Percentiles rank a stretch among this genome's conserved stretches.
These are phyloP conservation scores for Callipepla squamata DNA, from an alignment of 2,113 vertebrate species.

Conservation along the genomic window DNA sequence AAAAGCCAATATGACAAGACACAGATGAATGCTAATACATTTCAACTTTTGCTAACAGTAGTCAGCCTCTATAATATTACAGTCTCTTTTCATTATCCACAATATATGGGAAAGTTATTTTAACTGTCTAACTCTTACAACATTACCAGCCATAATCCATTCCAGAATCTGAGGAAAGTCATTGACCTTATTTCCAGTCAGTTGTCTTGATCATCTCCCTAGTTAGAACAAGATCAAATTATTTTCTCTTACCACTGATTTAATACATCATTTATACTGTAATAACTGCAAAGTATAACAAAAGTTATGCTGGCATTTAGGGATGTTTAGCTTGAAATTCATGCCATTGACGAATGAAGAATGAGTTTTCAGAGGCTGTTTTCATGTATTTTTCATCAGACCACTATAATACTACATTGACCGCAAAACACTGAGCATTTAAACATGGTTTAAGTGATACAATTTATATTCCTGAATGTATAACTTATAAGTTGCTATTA, in stretches of 20 bases:
- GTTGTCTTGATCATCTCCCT: not conserved
- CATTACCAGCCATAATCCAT: not conserved
- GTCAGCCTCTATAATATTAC: slow-evolving; percentile 40
- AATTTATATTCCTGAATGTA: not conserved
- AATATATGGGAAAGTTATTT: slow-evolving; percentile 53
- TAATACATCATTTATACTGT: not conserved
- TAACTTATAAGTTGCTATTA: not conserved
- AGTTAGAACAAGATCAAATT: not conserved
- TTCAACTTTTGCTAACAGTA: slow-evolving; percentile 20
- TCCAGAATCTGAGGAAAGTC: not conserved
- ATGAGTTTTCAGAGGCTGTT: not conserved
- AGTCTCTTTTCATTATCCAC: not conserved
- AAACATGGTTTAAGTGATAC: not conserved
- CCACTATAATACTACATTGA: not conserved
- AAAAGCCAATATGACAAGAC: slow-evolving; percentile 39
- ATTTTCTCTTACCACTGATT: not conserved
- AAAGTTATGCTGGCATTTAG: not conserved
- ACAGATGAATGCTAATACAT: slow-evolving; percentile 23
- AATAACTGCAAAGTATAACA: not conserved
- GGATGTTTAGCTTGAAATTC: not conserved
- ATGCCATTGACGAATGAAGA: not conserved
- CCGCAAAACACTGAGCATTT: not conserved
- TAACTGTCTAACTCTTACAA: slow-evolving; percentile 19
- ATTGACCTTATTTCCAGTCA: not conserved
- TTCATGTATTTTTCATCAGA: not conserved